Base-by-base conservation (phyloP, 2,888 invertebrate species). In the Lasioglossum villosulum region DNA sequence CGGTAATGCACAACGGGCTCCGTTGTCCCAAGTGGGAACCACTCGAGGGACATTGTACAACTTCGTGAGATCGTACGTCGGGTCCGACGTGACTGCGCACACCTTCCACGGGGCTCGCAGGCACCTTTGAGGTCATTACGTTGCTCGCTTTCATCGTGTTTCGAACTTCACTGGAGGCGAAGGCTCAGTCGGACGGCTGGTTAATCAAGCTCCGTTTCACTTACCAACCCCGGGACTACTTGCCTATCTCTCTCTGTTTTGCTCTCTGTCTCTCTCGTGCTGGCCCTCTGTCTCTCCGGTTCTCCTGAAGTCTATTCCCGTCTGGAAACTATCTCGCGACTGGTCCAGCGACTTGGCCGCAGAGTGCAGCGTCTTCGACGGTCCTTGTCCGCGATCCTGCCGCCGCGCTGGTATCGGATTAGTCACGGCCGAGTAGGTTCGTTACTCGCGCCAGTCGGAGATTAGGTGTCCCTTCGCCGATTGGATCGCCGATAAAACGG, bases 151-250 rank as follows among this genome's bases (percentile, higher is more conserved):
- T 68, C 77, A 52, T 78, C 73, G 75, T 83, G 71, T 87, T 85
- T 87, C 83, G 82, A 72, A 78, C 75, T 70, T 63, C 63, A 59
- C 80, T 78, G 82, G 70, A 74, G 63, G 75, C 34, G 37, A 66
- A 78, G 82, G 71, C 56, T 73, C 82, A 63, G 80, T 74, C 84
- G 71, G 84, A 89, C 83, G 81, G 84, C 72, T 76, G 85, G 88
- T 89, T 90, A 88, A 90, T 90, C 86, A 88, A 86, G 84, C 80
- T 88, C 88, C 88, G 86, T 89, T 90, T 90, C 88, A 90, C 88
- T 90, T 89, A 86, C 84, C 75, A 86, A 86, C 82, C 78, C 71
- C 30, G 37, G 27, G 59, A 63, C 16, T 16, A 63, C 63, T 63
- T 63, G 19, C 30, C 30, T 8, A 19, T 77, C n/a, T 37, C 80